Evolutionary conservation across 2,888 invertebrate species (phyloP), one percentile per base, ranked within the genome.

Genomic region (Rhagophthalmus giganteus): DNA sequence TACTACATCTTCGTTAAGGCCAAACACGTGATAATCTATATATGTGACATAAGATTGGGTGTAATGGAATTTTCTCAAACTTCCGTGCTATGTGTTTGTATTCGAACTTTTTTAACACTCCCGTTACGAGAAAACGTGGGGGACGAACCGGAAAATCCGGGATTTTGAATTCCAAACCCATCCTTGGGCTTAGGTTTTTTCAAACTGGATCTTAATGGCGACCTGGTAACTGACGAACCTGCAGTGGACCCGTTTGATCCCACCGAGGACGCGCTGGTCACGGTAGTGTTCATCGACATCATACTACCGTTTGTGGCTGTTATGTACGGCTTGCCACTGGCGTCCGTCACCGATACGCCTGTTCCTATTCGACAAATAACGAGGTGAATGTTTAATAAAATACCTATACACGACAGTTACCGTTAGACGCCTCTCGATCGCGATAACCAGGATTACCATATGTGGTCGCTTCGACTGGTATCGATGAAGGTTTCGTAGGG

Each of bases 41-140:
- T n/a, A n/a, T n/a, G n/a, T n/a, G n/a, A n/a, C n/a, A n/a, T n/a
- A n/a, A n/a, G n/a, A n/a, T n/a, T n/a, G n/a, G n/a, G n/a, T n/a
- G n/a, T n/a, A n/a, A n/a, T n/a, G n/a, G n/a, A n/a, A n/a, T n/a
- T n/a, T n/a, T n/a, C 16, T 49, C 37, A 50, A 12, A 93, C 93
- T 73, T 92, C 92, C 28, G 93, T 94, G 70, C 92, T 92, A 71
- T 91, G 91, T 25, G 93, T 92, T 71, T 93, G 91, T 73, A 94
- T 93, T 55, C 93, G 82, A 51, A 93, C 93, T 77, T 93, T 92
- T 73, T 93, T 93, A 68, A 90, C 87, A 67, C 91, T 92, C 1
- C 90, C 91, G 64, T 91, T 91, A 44, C 93, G 79, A 37, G 87
- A 85, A 51, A 92, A 79, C 0, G 90, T 86, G 0, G 93, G 93